Conservation (phyloP, 2,888 invertebrate species). For the Eulithis testata region DNA sequence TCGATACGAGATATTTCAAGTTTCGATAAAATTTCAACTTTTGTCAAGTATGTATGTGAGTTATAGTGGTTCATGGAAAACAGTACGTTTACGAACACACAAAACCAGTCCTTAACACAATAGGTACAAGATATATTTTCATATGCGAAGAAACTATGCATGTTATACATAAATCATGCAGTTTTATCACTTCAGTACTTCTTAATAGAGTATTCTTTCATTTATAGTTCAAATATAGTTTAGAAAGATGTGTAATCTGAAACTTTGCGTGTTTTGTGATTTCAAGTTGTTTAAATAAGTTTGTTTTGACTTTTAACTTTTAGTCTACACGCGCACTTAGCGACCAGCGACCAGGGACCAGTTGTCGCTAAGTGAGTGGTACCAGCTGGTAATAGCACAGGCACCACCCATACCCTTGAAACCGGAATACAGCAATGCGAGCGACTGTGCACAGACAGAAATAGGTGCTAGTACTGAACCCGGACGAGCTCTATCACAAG, state of each 20-base stretch:
- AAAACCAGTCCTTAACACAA: slow-evolving; percentile 7
- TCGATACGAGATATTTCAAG: slow-evolving; percentile 61
- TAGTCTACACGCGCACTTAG: not conserved
- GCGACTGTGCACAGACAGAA: too few species aligned
- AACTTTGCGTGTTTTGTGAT: slow-evolving; percentile 16
- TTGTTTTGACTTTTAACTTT: not conserved
- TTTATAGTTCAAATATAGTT: slow-evolving; percentile 13
- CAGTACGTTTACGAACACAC: slow-evolving; percentile 21
- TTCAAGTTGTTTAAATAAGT: slow-evolving; percentile 5
- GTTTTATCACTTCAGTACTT: not conserved
- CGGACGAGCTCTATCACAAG: too few species aligned
- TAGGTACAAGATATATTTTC: slow-evolving; percentile 3
- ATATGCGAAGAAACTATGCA: not conserved
- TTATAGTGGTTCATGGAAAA: slow-evolving; percentile 50
- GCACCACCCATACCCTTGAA: too few species aligned
- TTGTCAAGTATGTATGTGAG: slow-evolving; percentile 65
- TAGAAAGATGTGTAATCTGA: slow-evolving; percentile 20
- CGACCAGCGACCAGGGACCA: too few species aligned
- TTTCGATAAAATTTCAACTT: slow-evolving; percentile 71
- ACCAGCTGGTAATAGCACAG: too few species aligned
- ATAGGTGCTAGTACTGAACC: too few species aligned
- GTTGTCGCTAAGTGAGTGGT: too few species aligned
- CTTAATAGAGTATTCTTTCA: slow-evolving; percentile 11
- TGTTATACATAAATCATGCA: slow-evolving; percentile 4
- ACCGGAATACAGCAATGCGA: too few species aligned